Percentiles rank a stretch among this genome's conserved stretches.
Evolutionary conservation across 1,140 invertebrate genomes (phyloP).

Genomic region (Zelostemma sp.): DNA sequence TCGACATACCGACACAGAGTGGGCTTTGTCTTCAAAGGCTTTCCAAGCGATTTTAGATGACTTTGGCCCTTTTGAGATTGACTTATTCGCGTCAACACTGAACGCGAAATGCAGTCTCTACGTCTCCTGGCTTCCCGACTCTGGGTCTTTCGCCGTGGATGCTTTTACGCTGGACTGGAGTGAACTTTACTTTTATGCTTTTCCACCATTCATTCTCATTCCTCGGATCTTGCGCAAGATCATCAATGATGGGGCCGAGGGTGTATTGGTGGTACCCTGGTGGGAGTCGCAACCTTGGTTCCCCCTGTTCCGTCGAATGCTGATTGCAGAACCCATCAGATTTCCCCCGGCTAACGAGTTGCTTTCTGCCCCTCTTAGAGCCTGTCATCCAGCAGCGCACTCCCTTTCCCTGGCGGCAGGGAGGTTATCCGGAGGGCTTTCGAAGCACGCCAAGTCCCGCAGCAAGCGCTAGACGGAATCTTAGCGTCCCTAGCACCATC

Average conservation of each 20-base stretch:
- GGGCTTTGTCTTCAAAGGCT: slow-evolving; percentile 8
- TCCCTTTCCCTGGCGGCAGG: slow-evolving; percentile 17
- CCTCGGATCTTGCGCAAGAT: slow-evolving; percentile 12
- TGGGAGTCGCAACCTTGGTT: slow-evolving; percentile 23
- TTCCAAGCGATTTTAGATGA: slow-evolving; percentile 31
- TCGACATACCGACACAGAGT: slow-evolving; percentile 40
- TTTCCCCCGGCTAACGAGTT: slow-evolving; percentile 7
- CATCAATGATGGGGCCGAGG: slow-evolving; percentile 9
- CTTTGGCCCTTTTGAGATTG: slow-evolving; percentile 37
- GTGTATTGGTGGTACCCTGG: slow-evolving; percentile 14
- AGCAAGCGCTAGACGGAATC: slow-evolving; percentile 24
- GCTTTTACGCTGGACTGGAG: slow-evolving; percentile 35
- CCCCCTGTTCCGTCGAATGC: slow-evolving; percentile 13
- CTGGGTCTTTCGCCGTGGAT: slow-evolving; percentile 26
- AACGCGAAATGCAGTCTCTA: slow-evolving; percentile 41
- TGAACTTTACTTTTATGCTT: slow-evolving; percentile 16
- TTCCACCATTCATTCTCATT: slow-evolving; percentile 18
- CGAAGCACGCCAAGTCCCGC: slow-evolving; percentile 1
- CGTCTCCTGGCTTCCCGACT: slow-evolving; percentile 40
- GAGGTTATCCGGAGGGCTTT: slow-evolving; percentile 15
- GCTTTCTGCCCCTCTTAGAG: slow-evolving; percentile 20
- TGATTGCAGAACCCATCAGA: slow-evolving; percentile 5
- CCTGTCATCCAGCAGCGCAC: not conserved
- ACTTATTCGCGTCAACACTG: slow-evolving; percentile 39
- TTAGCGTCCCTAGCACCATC: slow-evolving; percentile 46